Conservation (phyloP, 2,113 vertebrate genomes). For the Aptenodytes patagonicus region DNA sequence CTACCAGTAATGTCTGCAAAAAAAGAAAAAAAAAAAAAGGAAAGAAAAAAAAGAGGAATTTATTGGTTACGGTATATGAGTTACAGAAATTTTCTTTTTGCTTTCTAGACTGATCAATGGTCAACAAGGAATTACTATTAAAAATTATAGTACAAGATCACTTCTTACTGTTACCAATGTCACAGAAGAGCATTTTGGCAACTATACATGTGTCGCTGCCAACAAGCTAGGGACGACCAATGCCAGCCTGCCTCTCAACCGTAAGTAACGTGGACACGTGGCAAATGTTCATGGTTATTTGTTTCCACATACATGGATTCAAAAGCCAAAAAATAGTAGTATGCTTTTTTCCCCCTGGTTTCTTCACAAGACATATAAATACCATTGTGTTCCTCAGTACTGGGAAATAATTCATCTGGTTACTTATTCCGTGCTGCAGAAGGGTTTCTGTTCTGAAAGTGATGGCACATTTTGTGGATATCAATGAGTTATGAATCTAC, state of each 20-base stretch:
- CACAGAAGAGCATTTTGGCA: constrained; percentile 98
- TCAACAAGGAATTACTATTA: constrained; percentile 92
- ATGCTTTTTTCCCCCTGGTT: background rate
- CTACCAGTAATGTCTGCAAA: background rate
- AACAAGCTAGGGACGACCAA: constrained; percentile 96
- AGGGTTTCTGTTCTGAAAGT: background rate
- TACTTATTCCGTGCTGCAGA: fast-evolving
- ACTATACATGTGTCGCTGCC: constrained; percentile 96
- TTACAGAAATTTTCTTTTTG: constrained; percentile 65
- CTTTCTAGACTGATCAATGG: constrained; percentile 90
- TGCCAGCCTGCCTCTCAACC: constrained; percentile 93
- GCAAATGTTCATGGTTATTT: background rate
- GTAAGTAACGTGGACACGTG: constrained; percentile 83
- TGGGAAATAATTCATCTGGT: background rate
- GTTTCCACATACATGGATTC: background rate
- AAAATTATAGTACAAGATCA: constrained; percentile 94
- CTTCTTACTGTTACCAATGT: constrained; percentile 95
- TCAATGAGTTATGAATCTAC: background rate
- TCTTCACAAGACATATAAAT: background rate
- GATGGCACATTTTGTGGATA: fast-evolving
- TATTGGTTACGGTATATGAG: background rate
- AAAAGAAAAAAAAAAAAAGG: fast-evolving
- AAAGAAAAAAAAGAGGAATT: no score
- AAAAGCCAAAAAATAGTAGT: fast-evolving
- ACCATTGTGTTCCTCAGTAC: fast-evolving